Percentiles rank a stretch among this genome's conserved stretches.
Conservation (phyloP, 2,113 vertebrate genomes). For the Anoura caudifer region DNA sequence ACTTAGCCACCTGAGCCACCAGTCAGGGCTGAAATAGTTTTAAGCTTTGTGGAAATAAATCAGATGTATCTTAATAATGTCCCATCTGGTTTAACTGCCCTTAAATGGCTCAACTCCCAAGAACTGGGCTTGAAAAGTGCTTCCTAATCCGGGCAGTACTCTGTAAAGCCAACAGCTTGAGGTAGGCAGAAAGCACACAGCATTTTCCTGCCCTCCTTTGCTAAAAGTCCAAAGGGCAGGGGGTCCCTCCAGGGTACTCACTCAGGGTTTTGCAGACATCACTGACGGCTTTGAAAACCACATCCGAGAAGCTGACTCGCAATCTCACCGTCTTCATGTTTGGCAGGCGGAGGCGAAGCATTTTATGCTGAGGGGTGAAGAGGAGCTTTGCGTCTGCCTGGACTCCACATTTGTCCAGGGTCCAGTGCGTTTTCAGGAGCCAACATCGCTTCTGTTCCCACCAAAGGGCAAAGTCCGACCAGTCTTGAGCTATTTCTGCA, state of each 20-base stretch:
- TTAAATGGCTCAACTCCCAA: background rate
- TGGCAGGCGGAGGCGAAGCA: constrained; percentile 91
- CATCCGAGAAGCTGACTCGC: constrained; percentile 90
- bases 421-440: constrained; percentile 98
- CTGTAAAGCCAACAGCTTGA: background rate
- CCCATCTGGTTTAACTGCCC: background rate
- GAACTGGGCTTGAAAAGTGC: background rate
- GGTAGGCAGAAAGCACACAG: background rate
- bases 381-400: constrained; percentile 93
- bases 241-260: constrained; percentile 79
- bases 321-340: constrained; percentile 91
- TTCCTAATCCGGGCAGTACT: background rate
- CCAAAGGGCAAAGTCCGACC: constrained; percentile 98
- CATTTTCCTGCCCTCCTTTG: background rate
- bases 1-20: too few relatives aligned
- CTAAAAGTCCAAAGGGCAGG: background rate
- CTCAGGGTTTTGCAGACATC: constrained; percentile 94
- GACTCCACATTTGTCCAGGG: constrained; percentile 94
- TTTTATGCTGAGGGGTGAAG: constrained; percentile 95
- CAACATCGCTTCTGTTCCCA: constrained; percentile 95
- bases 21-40: background rate
- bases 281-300: constrained; percentile 92
- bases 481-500: constrained; percentile 90
- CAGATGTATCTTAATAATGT: background rate
- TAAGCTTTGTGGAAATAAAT: background rate